phyloP scores from a whole-genome alignment of 2,113 vertebrate genomes.

The Stegostoma tigrinum region DNA sequence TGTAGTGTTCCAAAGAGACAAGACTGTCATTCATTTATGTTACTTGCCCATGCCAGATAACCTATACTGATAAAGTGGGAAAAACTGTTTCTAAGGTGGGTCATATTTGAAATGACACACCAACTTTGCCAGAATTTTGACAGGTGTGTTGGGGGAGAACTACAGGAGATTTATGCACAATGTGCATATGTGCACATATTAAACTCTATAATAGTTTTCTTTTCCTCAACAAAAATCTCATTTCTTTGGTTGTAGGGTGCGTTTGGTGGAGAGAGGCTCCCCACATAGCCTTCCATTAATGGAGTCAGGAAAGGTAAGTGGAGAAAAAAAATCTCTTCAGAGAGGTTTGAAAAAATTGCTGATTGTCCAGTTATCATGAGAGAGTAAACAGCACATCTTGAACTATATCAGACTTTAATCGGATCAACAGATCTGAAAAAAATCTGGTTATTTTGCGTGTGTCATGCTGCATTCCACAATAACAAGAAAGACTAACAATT shows the following conservation, averaged over 20 bases:
- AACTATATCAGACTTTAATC: background rate
- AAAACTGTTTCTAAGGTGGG: background rate
- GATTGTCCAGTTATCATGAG: background rate
- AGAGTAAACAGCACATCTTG: background rate
- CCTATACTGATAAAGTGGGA: background rate
- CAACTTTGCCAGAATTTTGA: background rate
- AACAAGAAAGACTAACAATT: background rate
- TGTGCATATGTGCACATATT: background rate
- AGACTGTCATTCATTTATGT: background rate
- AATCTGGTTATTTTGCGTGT: background rate
- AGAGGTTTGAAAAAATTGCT: background rate
- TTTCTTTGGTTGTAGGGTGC: constrained; percentile 63
- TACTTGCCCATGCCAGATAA: background rate
- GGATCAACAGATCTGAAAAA: background rate
- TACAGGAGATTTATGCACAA: background rate
- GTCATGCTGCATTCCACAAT: background rate
- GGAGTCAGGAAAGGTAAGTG: constrained; percentile 90
- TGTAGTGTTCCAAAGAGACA: background rate
- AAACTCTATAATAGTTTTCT: background rate
- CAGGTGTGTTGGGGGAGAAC: background rate
- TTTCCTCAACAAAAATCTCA: background rate
- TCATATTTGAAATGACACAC: background rate
- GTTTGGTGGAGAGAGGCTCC: constrained; percentile 87
- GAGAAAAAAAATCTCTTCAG: background rate
- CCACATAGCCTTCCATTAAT: constrained; percentile 88